phyloP scores from a whole-genome alignment of 2,113 vertebrate genomes.

The Podiceps cristatus region DNA sequence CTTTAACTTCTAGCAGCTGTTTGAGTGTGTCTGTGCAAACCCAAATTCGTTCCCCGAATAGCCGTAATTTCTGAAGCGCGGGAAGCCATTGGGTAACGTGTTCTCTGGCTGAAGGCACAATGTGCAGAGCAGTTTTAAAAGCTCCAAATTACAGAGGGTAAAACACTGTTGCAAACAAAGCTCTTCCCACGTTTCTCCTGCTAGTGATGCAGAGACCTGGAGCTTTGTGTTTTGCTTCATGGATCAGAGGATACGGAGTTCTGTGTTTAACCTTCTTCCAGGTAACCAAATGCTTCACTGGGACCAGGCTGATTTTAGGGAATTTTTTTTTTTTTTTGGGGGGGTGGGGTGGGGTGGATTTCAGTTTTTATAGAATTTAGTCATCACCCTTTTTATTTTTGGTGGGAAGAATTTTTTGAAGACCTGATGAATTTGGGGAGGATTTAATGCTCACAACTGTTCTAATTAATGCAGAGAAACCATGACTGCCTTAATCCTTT shows the following conservation, averaged over 20 bases:
- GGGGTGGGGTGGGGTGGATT: neutral
- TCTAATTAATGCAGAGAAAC: neutral
- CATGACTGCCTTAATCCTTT: neutral
- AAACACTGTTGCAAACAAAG: neutral
- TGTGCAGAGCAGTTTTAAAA: conserved; percentile 8
- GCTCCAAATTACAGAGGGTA: neutral
- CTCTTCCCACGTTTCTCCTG: neutral
- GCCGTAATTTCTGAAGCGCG: neutral
- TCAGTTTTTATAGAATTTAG: neutral
- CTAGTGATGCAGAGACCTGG: conserved; percentile 47
- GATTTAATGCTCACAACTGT: neutral
- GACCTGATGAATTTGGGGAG: neutral
- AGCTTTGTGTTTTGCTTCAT: conserved; percentile 28
- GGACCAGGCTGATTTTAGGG: neutral
- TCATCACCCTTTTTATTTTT: neutral
- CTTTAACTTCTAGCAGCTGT: conserved; percentile 54
- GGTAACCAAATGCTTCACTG: conserved; percentile 66
- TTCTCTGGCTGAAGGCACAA: neutral
- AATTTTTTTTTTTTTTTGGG: neutral
- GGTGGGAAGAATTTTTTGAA: neutral
- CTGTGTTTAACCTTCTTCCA: conserved; percentile 70
- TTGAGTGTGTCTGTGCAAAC: conserved; percentile 37
- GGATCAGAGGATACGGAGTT: conserved; percentile 62
- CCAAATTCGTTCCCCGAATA: neutral
- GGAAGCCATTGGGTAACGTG: conserved; percentile 46